Evolutionary conservation across 2,888 invertebrate species (phyloP).

Genomic region (Phoronis australis): DNA sequence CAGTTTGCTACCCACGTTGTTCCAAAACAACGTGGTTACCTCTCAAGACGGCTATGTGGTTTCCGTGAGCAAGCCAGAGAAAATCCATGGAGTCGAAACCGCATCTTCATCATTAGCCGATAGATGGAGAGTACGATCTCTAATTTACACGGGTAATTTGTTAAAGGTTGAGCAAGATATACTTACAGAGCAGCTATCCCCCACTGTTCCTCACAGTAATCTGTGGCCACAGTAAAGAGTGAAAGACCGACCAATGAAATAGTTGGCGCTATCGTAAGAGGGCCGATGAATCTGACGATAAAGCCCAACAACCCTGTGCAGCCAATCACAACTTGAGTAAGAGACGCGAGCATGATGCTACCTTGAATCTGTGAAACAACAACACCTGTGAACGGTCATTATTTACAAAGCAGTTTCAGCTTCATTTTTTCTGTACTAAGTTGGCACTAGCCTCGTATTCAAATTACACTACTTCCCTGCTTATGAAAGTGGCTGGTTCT

Average conservation of each 20-base stretch:
- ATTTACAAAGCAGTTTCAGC: too few relatives aligned
- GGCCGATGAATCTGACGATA: constrained; percentile 62
- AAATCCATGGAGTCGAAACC: too few relatives aligned
- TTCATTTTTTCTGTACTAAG: too few relatives aligned
- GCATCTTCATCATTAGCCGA: too few relatives aligned
- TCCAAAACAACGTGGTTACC: too few relatives aligned
- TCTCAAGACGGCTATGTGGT: too few relatives aligned
- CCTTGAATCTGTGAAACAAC: constrained; percentile 29
- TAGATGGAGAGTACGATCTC: too few relatives aligned
- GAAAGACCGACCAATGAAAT: constrained; percentile 78
- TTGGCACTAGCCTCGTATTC: too few relatives aligned
- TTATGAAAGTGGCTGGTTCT: too few relatives aligned
- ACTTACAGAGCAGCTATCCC: constrained; percentile 73
- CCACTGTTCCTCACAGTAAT: constrained; percentile 79
- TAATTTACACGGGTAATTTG: neutral
- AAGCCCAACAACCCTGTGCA: constrained; percentile 29
- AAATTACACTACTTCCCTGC: too few relatives aligned
- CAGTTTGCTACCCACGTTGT: too few relatives aligned
- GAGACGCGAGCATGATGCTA: constrained; percentile 31
- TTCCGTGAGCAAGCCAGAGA: neutral
- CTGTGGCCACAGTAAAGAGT: constrained; percentile 73
- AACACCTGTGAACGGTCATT: neutral
- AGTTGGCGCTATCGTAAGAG: constrained; percentile 78
- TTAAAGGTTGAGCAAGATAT: neutral
- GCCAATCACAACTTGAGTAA: constrained; percentile 30